phyloP scores from a whole-genome alignment of 2,113 vertebrate species.

The Orthonyx spaldingii region DNA sequence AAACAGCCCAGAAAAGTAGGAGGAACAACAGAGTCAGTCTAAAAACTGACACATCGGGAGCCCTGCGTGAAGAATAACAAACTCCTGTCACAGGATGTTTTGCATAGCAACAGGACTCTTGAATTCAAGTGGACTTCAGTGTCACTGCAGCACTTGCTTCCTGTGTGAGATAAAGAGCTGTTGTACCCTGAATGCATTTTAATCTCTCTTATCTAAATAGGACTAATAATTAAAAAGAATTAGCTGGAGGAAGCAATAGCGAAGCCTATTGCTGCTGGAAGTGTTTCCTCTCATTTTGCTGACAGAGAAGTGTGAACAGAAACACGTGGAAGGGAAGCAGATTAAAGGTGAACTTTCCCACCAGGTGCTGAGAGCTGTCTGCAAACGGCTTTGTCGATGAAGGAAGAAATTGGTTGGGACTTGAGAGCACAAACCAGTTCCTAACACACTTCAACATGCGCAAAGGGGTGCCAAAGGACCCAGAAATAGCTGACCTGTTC shows the following conservation, averaged over 20 bases:
- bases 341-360: background rate
- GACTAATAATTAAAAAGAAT: background rate
- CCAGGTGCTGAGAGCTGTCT: conserved; percentile 64
- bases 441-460: conserved; percentile 69
- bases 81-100: conserved; percentile 28
- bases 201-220: conserved; percentile 41
- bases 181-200: background rate
- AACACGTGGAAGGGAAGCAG: background rate
- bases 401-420: conserved; percentile 37
- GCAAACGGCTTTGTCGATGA: conserved; percentile 67
- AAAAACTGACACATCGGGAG: conserved; percentile 1
- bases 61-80: background rate
- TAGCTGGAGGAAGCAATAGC: background rate
- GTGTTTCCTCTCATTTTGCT: background rate
- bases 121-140: conserved; percentile 27
- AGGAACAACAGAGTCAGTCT: conserved; percentile 11
- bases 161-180: conserved; percentile 8
- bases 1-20: conserved; percentile 15
- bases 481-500: conserved; percentile 78
- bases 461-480: conserved; percentile 77
- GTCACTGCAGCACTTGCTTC: conserved; percentile 13
- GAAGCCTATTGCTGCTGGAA: background rate
- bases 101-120: conserved; percentile 25
- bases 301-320: background rate
- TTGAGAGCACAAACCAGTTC: conserved; percentile 10